Evolutionary conservation across 2,113 vertebrate species (phyloP).

Genomic region (Poeciliopsis retropinna): DNA sequence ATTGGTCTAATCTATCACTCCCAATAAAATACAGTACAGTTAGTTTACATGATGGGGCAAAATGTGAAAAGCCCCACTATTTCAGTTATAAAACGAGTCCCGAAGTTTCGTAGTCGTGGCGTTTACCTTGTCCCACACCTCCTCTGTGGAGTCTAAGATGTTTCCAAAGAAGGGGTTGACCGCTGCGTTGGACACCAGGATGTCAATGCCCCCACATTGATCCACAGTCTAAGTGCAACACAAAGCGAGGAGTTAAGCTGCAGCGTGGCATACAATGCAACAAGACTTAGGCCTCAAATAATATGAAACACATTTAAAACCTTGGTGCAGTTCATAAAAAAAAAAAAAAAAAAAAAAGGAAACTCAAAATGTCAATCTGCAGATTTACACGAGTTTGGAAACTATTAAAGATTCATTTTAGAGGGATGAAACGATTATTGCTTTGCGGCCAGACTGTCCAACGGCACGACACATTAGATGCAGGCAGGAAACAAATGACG

Average conservation of each 20-base stretch:
- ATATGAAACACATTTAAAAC: not conserved
- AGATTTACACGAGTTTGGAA: not conserved
- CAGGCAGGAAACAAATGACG: not conserved
- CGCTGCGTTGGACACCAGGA: conserved; percentile 88
- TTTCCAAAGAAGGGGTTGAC: conserved; percentile 87
- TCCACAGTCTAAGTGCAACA: conserved; percentile 78
- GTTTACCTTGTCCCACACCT: conserved; percentile 88
- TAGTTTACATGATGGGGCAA: not conserved
- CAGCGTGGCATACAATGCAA: not conserved
- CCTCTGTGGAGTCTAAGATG: conserved; percentile 84
- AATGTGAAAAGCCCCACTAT: not conserved
- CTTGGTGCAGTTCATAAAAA: not conserved
- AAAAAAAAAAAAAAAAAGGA: not conserved
- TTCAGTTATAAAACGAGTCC: not conserved
- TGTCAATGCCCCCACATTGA: conserved; percentile 85
- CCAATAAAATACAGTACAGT: not conserved
- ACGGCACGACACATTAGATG: not conserved
- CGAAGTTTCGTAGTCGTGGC: not conserved
- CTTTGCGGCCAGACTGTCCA: too few relatives aligned
- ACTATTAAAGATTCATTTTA: too few relatives aligned
- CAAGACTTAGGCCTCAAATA: not conserved
- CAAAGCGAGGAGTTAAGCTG: not conserved
- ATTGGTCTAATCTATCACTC: not conserved
- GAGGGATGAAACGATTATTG: too few relatives aligned
- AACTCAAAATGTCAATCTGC: not conserved